phyloP scores from a whole-genome alignment of 2,888 invertebrate species.

The Adelphocoris suturalis region DNA sequence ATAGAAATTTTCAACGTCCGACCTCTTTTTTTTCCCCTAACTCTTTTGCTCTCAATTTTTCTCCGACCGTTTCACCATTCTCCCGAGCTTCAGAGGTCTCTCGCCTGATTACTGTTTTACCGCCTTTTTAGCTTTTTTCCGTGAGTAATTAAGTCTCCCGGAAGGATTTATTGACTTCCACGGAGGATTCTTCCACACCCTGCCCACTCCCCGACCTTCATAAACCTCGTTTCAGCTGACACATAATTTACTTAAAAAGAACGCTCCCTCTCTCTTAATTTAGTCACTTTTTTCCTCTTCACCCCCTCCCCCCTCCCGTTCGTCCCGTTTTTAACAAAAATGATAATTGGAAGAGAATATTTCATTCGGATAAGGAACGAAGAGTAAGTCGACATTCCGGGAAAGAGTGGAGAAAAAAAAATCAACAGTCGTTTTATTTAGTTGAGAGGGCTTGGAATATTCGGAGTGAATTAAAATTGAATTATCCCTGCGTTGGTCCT shows the following conservation, averaged over 20 bases:
- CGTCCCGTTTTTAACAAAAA: conserved; percentile 47
- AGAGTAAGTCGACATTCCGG: conserved; percentile 40
- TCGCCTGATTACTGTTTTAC: conserved; percentile 60
- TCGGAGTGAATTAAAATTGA: conserved; percentile 53
- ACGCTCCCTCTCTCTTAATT: conserved; percentile 56
- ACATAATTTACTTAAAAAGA: conserved; percentile 66
- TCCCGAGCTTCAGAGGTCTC: neutral
- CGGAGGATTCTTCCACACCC: conserved; percentile 46
- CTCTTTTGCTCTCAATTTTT: conserved; percentile 29
- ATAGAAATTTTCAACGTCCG: neutral
- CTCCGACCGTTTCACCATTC: conserved; percentile 4
- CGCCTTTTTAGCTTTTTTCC: conserved; percentile 52
- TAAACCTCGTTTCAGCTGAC: conserved; percentile 67
- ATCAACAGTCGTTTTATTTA: conserved; percentile 53
- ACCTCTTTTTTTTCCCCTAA: neutral
- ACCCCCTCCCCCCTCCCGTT: neutral
- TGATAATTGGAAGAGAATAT: conserved; percentile 64
- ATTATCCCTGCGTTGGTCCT: conserved; percentile 38
- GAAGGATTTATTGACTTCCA: conserved; percentile 66
- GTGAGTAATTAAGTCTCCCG: conserved; percentile 64
- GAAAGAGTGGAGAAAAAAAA: neutral
- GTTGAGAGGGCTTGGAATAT: conserved; percentile 42
- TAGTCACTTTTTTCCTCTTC: conserved; percentile 39
- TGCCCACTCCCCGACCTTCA: conserved; percentile 27
- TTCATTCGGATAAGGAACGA: conserved; percentile 49